A percentile compares a stretch with the other conserved stretches of the same genome.
phyloP scores from a whole-genome alignment of 1,140 invertebrate genomes.

The Hesperophylax magnus region DNA sequence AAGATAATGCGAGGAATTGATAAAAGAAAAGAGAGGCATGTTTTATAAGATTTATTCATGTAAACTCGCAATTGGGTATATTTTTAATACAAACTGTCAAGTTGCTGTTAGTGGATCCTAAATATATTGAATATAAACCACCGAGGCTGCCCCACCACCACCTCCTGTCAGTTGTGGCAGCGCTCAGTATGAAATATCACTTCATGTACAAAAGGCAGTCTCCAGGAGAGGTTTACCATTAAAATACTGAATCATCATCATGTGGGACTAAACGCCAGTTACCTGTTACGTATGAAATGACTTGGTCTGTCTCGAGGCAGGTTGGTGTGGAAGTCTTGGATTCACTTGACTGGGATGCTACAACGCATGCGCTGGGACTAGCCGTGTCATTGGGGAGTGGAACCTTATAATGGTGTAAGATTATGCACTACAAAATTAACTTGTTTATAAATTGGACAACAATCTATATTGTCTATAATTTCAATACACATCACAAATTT shows the following conservation, averaged over 20 bases:
- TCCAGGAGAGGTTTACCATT: constrained; percentile 67
- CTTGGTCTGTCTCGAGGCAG: not conserved
- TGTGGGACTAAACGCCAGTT: constrained; percentile 30
- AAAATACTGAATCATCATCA: constrained; percentile 64
- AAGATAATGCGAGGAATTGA: not conserved
- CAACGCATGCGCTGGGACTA: not conserved
- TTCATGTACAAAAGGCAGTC: constrained; percentile 71
- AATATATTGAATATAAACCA: constrained; percentile 47
- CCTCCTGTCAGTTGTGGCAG: constrained; percentile 56
- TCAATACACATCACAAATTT: constrained; percentile 71
- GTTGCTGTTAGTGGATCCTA: constrained; percentile 55
- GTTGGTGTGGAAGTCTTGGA: too few species aligned
- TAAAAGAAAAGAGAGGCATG: constrained; percentile 40
- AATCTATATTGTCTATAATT: constrained; percentile 71
- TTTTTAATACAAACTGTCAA: constrained; percentile 69
- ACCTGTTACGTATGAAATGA: constrained; percentile 14
- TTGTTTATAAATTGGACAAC: constrained; percentile 67
- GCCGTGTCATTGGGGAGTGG: constrained; percentile 14
- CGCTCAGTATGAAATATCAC: constrained; percentile 46
- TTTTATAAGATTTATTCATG: constrained; percentile 70
- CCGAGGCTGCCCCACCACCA: constrained; percentile 54
- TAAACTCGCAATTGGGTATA: constrained; percentile 71
- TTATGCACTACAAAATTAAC: constrained; percentile 42
- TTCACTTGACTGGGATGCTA: constrained; percentile 12
- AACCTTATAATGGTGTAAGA: constrained; percentile 38